Base-by-base conservation (phyloP, 2,888 invertebrate genomes). In the Ellobium chinense region DNA sequence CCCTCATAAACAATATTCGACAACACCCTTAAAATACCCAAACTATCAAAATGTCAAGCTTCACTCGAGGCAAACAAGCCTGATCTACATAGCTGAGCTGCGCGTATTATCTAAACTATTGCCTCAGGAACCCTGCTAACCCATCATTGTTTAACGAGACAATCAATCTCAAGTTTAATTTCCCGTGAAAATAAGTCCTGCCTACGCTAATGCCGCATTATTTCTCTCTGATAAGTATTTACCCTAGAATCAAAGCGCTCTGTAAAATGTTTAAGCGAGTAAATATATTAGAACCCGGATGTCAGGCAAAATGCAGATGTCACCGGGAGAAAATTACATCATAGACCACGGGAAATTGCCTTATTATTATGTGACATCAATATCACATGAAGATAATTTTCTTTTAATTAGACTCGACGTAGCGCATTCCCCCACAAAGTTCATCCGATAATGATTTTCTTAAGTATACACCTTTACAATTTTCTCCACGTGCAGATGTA, bases 321-420 rank as follows among this genome's bases (percentile, higher is more conserved):
- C 46, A 39, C 34, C 21, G 31, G 39, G 21, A 2, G 29, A 29
- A 68, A 54, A 69, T 69, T 37, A 29, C 29, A 14, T 24, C 54
- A 1, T 24, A 31, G 18, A 29, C 0, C 3, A 3, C n/a, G n/a
- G 70, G 56, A 70, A 70, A 56, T 70, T 56, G 70, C 46, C 27
- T 56, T 21, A 70, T 70, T 54, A 56, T 31, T 27, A 2, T 12
- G 34, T 21, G 27, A 29, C 21, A 21, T 56, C 70, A 34, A 70
- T 56, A 29, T n/a, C 3, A n/a, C 4, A 56, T 70, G 56, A 70
- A 70, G 56, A 70, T 56, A 70, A 70, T 56, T 70, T 34, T 12
- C 9, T 56, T 70, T 70, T 70, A 70, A 70, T 70, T 70, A 70
- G 70, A 9, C 56, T 70, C 56, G 54, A 29, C 29, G 31, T 54